phyloP scores from a whole-genome alignment of 2,888 invertebrate species.

The Stenichneumon culpator region DNA sequence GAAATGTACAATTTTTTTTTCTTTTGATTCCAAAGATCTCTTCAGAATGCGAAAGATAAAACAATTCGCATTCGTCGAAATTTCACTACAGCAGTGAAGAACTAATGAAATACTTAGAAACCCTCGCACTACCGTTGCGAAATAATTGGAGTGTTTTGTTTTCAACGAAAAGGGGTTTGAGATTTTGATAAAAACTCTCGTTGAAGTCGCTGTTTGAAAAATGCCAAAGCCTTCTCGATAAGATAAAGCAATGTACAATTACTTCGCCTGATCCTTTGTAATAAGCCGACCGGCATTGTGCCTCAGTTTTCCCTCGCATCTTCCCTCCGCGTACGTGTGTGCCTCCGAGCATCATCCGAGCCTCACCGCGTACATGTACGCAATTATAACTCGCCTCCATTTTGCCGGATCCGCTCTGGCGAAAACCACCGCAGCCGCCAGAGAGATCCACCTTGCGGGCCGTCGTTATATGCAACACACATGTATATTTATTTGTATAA shows the following conservation, averaged over 20 bases:
- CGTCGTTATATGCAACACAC: background rate
- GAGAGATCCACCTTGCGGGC: background rate
- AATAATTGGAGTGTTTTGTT: background rate
- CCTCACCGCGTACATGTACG: background rate
- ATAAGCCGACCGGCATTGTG: background rate
- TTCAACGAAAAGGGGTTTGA: no score
- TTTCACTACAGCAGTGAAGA: background rate
- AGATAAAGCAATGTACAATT: background rate
- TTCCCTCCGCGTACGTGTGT: background rate
- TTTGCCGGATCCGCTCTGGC: constrained; percentile 45
- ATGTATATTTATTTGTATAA: constrained; percentile 43
- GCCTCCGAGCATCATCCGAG: background rate
- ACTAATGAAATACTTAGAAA: background rate
- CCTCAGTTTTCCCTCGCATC: background rate
- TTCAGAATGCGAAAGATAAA: no score
- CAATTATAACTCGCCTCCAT: constrained; percentile 29
- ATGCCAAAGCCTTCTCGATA: background rate
- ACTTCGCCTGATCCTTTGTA: background rate
- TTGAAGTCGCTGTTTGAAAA: background rate
- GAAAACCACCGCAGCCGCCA: constrained; percentile 55
- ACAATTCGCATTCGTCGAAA: background rate
- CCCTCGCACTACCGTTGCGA: background rate
- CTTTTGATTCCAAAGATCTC: no score
- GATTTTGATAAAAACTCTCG: background rate
- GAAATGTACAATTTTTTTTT: no score